These are phyloP conservation scores for Rallus limicola DNA, from an alignment of 2,113 vertebrate genomes.

Conservation along the genomic window DNA sequence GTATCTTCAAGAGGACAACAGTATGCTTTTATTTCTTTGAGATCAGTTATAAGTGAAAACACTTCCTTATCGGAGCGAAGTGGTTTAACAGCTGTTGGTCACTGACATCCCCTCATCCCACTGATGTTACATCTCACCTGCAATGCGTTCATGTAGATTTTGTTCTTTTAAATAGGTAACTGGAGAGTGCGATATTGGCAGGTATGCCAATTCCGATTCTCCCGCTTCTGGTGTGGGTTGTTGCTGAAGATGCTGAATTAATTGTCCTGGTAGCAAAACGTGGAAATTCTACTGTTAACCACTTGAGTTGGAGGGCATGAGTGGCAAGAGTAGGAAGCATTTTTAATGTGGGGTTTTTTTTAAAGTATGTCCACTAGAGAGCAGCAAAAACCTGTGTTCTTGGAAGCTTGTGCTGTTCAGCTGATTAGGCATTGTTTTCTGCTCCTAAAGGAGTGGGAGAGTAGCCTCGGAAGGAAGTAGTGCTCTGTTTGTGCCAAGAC, in stretches of 20 bases:
- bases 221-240: neutral
- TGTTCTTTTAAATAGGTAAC: neutral
- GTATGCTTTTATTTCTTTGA: neutral
- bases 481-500: accelerated
- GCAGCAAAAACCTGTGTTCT: neutral
- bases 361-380: neutral
- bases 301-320: neutral
- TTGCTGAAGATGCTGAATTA: neutral
- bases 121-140: neutral
- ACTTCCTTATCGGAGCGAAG: neutral
- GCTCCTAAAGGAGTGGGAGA: neutral
- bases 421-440: neutral
- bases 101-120: neutral
- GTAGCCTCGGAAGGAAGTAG: neutral
- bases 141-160: neutral
- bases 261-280: neutral
- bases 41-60: neutral
- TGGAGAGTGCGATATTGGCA: neutral
- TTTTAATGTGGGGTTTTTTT: neutral
- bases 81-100: neutral
- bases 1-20: neutral
- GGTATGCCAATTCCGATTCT: accelerated
- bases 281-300: neutral
- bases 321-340: neutral
- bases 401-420: neutral